Percentiles rank a stretch among this genome's conserved stretches.
Evolutionary conservation across 2,797 vertebrate species (phyloP).

Genomic region (Sebastes variabilis): DNA sequence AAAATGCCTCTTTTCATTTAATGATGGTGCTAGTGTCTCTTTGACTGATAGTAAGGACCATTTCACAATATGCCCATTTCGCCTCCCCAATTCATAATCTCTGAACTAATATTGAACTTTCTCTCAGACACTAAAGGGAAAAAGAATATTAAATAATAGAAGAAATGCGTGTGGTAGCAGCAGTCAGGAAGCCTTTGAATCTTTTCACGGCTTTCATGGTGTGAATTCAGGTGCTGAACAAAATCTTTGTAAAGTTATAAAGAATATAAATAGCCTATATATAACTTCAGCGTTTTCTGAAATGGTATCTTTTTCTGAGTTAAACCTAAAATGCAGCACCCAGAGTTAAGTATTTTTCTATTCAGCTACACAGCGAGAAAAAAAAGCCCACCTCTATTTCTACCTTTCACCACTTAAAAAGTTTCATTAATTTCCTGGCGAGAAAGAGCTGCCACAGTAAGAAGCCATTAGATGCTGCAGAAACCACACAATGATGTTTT

Average conservation of each 20-base stretch:
- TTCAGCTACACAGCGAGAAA: neutral
- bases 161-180: neutral
- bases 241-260: neutral
- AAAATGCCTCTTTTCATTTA: constrained; percentile 54
- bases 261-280: neutral
- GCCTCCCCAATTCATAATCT: constrained; percentile 41
- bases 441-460: neutral
- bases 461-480: neutral
- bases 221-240: constrained; percentile 11
- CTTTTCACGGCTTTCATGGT: constrained; percentile 1
- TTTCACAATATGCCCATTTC: constrained; percentile 58
- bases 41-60: constrained; percentile 58
- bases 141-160: neutral
- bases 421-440: neutral
- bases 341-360: neutral
- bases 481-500: neutral
- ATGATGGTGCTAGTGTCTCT: constrained; percentile 51
- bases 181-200: neutral
- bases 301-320: neutral
- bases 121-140: constrained; percentile 4
- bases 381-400: neutral
- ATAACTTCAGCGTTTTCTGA: neutral
- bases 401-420: neutral
- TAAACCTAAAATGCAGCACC: neutral
- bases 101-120: constrained; percentile 62